These are phyloP conservation scores for Tragelaphus strepsiceros DNA, from an alignment of 2,113 vertebrate species.

Conservation along the genomic window DNA sequence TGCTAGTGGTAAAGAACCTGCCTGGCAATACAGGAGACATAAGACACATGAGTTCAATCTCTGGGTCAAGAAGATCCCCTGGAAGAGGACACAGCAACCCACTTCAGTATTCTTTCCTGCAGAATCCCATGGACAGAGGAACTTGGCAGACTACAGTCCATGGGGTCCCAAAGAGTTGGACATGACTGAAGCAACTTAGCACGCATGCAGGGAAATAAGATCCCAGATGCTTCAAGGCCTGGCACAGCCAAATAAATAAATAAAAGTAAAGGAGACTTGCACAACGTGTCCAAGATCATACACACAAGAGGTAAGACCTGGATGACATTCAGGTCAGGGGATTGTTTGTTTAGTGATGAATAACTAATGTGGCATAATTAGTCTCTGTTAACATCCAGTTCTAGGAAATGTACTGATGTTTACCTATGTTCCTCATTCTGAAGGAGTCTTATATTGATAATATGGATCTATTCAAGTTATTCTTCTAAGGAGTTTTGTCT, in stretches of 20 bases:
- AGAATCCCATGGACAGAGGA: background rate
- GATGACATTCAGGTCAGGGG: background rate
- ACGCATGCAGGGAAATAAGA: background rate
- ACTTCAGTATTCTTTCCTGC: background rate
- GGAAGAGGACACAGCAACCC: background rate
- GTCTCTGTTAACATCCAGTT: rapidly evolving
- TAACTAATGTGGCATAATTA: too few species aligned
- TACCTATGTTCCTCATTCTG: too few species aligned
- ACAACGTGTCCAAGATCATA: background rate
- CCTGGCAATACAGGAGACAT: background rate
- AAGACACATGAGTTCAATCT: background rate
- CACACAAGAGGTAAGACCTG: rapidly evolving
- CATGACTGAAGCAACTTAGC: background rate
- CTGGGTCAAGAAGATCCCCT: background rate
- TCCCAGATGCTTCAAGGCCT: background rate
- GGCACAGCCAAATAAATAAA: background rate
- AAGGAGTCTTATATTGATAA: background rate
- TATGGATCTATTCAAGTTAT: too few species aligned
- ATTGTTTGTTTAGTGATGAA: background rate
- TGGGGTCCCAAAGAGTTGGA: background rate
- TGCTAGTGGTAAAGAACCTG: background rate
- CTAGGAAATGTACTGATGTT: background rate
- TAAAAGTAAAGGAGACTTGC: background rate
- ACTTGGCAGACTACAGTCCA: background rate
- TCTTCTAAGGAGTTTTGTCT: background rate